A percentile compares a stretch with the other conserved stretches of the same genome.
Evolutionary conservation across 2,113 vertebrate species (phyloP).

Genomic region (Psammodynastes pulverulentus): DNA sequence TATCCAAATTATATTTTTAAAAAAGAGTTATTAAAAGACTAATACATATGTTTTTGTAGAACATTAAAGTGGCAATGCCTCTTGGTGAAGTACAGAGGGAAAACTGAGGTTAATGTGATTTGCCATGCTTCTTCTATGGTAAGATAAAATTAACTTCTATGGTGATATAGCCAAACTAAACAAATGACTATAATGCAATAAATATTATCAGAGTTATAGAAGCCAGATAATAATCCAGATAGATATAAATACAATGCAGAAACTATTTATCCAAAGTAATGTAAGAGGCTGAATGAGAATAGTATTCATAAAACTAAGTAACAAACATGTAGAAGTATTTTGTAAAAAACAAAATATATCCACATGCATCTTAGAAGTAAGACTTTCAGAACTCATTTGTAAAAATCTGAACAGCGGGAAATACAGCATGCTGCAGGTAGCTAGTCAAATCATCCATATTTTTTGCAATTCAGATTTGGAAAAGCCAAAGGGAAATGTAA

Average conservation of each 20-base stretch:
- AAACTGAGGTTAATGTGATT: not conserved
- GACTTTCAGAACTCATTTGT: not conserved
- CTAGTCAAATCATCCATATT: not conserved
- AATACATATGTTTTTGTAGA: not conserved
- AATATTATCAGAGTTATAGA: not conserved
- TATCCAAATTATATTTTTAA: not conserved
- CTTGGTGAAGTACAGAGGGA: not conserved
- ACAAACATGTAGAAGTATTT: not conserved
- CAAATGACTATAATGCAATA: not conserved
- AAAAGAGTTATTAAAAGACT: not conserved
- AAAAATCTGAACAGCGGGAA: not conserved
- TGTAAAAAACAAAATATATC: not conserved
- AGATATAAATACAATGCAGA: not conserved
- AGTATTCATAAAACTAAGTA: not conserved
- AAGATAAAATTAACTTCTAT: not conserved
- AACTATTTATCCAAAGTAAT: not conserved
- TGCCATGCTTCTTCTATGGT: not conserved
- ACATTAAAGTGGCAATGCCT: not conserved
- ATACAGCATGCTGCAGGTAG: not conserved
- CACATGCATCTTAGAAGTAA: not conserved
- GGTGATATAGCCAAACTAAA: not conserved
- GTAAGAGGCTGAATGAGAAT: not conserved
- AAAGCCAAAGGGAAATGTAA: not conserved
- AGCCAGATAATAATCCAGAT: not conserved
- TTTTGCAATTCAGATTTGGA: not conserved